A percentile compares a stretch with the other conserved stretches of the same genome.
phyloP scores from a whole-genome alignment of 2,113 vertebrate genomes.

The Isichthys henryi region DNA sequence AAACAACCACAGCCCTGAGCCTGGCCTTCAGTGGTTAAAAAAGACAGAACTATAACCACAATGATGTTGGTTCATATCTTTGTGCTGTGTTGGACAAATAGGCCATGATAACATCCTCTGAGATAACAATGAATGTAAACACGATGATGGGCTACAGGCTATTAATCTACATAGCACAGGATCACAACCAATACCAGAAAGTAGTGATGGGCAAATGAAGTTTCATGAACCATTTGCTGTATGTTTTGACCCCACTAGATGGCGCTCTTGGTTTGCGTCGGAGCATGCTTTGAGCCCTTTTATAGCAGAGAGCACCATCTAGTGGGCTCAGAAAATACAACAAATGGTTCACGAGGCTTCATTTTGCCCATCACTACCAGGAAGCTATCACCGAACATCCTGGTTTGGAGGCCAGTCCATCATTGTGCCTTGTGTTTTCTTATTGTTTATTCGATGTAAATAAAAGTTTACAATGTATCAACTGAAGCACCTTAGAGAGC shows the following conservation, averaged over 20 bases:
- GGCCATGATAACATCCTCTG: neutral
- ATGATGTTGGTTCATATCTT: neutral
- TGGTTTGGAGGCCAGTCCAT: neutral
- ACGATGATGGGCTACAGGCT: neutral
- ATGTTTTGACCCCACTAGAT: too few species aligned
- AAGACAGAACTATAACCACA: neutral
- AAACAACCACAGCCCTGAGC: neutral
- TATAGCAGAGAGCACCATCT: too few species aligned
- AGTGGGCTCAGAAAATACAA: too few species aligned
- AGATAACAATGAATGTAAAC: neutral
- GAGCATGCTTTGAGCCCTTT: too few species aligned
- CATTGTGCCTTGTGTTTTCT: neutral
- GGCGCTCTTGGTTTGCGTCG: too few species aligned
- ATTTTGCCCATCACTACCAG: too few species aligned
- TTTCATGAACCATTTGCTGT: too few species aligned
- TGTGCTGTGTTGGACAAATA: neutral
- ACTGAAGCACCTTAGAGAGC: neutral
- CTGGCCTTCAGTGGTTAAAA: neutral
- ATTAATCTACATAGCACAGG: neutral
- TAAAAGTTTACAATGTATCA: neutral
- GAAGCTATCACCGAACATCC: neutral
- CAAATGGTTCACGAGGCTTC: too few species aligned
- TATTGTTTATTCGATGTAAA: neutral
- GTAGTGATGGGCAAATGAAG: neutral
- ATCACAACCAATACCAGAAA: neutral